A percentile compares a stretch with the other conserved stretches of the same genome.
phyloP scores from a whole-genome alignment of 1,140 invertebrate species.

The Teleogryllus occipitalis region DNA sequence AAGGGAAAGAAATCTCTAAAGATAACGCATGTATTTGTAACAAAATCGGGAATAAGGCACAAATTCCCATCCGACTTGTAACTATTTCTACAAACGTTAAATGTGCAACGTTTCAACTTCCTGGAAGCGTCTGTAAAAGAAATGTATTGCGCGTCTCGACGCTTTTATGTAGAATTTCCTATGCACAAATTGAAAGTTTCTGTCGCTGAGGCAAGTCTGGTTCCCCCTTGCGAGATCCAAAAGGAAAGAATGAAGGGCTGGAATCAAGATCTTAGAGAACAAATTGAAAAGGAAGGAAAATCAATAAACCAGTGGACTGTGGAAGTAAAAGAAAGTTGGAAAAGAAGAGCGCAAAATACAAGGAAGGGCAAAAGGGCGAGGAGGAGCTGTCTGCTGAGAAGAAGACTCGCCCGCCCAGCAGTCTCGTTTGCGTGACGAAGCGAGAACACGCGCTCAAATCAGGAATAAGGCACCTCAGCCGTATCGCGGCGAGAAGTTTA shows the following conservation, averaged over 20 bases:
- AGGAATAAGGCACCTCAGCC: too few relatives aligned
- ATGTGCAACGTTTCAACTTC: too few relatives aligned
- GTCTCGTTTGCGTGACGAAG: too few relatives aligned
- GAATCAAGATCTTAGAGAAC: neutral
- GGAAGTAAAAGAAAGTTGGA: neutral
- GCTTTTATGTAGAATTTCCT: neutral
- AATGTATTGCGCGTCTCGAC: neutral
- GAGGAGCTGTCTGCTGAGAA: too few relatives aligned
- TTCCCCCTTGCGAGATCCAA: neutral
- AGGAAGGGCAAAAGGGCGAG: neutral
- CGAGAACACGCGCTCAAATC: too few relatives aligned
- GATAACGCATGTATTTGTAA: too few relatives aligned
- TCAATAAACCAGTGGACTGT: neutral
- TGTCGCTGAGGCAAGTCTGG: neutral
- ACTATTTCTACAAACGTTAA: too few relatives aligned
- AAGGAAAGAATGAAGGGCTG: neutral
- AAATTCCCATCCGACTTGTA: too few relatives aligned
- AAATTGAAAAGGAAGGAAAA: conserved; percentile 1
- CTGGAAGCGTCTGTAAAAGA: neutral
- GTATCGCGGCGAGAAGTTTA: too few relatives aligned
- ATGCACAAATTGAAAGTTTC: neutral
- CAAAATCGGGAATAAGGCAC: too few relatives aligned
- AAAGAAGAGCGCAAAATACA: neutral
- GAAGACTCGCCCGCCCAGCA: too few relatives aligned
- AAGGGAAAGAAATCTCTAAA: too few relatives aligned